Evolutionary conservation across 2,797 vertebrate species (phyloP).

Genomic region (Pygocentrus nattereri): DNA sequence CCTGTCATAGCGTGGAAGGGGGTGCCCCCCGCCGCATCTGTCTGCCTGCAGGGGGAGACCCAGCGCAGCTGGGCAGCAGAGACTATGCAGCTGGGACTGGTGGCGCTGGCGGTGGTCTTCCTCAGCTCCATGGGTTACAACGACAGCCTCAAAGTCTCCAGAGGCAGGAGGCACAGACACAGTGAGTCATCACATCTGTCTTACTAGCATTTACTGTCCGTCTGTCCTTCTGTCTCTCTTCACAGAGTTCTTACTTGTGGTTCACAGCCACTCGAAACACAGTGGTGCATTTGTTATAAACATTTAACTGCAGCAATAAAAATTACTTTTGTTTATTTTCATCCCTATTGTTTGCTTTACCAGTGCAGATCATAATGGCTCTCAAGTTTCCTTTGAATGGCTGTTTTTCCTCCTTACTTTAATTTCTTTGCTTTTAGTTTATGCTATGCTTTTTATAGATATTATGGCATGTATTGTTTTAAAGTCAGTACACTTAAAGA

Average conservation of each 20-base stretch:
- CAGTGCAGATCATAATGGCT: slow-evolving; percentile 59
- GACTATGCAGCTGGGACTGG: slow-evolving; percentile 99
- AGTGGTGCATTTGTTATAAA: slow-evolving; percentile 65
- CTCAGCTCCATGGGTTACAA: slow-evolving; percentile 92
- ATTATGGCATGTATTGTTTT: slow-evolving; percentile 62
- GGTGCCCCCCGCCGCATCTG: slow-evolving; percentile 75
- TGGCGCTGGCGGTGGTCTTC: slow-evolving; percentile 89
- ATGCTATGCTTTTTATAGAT: slow-evolving; percentile 67
- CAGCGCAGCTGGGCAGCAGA: slow-evolving; percentile 83
- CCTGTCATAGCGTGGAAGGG: slow-evolving; percentile 72
- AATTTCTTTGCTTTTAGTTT: slow-evolving; percentile 65
- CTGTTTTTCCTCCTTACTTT: slow-evolving; percentile 57
- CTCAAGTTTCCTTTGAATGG: slow-evolving; percentile 60
- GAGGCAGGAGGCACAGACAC: slow-evolving; percentile 92
- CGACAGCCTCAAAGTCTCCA: slow-evolving; percentile 82
- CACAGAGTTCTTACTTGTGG: slow-evolving; percentile 31
- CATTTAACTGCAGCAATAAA: slow-evolving; percentile 71
- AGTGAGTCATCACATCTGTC: slow-evolving; percentile 82
- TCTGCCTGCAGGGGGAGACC: slow-evolving; percentile 80
- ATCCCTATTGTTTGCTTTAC: slow-evolving; percentile 65
- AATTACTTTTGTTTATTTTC: slow-evolving; percentile 73
- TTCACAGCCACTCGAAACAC: slow-evolving; percentile 61
- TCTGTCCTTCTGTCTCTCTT: slow-evolving; percentile 14
- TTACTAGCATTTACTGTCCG: not conserved
- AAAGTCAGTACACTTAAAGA: not conserved